Evolutionary conservation across 2,888 invertebrate species (phyloP), one percentile per base, ranked within the genome.

Genomic region (Conchocele bisecta): DNA sequence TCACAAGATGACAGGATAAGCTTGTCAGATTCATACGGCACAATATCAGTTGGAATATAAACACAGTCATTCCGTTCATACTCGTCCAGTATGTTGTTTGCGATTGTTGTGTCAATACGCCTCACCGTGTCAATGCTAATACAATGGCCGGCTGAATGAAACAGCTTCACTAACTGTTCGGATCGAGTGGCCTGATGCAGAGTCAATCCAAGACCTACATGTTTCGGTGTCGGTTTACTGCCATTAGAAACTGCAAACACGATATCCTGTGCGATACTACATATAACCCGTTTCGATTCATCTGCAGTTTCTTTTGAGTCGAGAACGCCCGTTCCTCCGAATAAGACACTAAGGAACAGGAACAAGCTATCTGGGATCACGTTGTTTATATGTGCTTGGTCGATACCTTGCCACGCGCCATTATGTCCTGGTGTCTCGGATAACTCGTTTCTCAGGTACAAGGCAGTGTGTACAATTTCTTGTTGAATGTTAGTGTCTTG

Each of bases 101-200:
- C 64, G 33, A 64, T 64, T 17, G 64, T 15, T 33, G 41, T 64
- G 20, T 56, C 64, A 41, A 54, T 64, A n/a, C 64, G 44, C 3
- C 64, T 7, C n/a, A 64, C 44, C n/a, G 53, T 41, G 20, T 20
- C 46, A 20, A 42, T 42, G 6, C 46, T 33, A 42, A 64, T 17
- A 20, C 24, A 42, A 22, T 64, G 54, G 13, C 44, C 44, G 3
- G 64, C 64, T 46, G 54, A 50, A 41, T 64, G 54, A 64, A 64
- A 54, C 6, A 64, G 54, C 2, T 54, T 35, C 7, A 64, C 64
- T 29, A 64, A 39, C 33, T n/a, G 28, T 22, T 64, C 39, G 31
- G 64, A 64, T 9, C 54, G 41, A 24, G 64, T 64, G 17, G 64
- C 64, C 20, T 64, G 64, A n/a, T 64, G 64, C 3, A 64, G 54